Evolutionary conservation across 1,140 invertebrate species (phyloP).

Genomic region (Dinoponera quadriceps): DNA sequence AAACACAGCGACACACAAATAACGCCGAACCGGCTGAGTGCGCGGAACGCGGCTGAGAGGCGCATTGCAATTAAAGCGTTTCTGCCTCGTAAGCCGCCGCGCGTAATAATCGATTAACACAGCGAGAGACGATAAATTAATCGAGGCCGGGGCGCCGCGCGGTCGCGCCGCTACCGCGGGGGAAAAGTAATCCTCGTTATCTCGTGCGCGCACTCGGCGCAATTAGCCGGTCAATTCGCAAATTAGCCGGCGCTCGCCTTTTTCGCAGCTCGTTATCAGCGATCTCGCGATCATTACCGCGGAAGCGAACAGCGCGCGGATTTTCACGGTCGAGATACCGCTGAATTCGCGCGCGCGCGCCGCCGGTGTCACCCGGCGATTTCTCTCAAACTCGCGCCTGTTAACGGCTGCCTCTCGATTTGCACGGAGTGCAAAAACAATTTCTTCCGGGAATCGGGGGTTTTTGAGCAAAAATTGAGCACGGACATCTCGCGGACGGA

Average conservation of each 20-base stretch:
- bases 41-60: neutral
- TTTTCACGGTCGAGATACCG: neutral
- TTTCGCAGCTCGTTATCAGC: neutral
- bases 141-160: neutral
- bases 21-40: constrained; percentile 4
- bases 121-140: constrained; percentile 41
- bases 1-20: constrained; percentile 15
- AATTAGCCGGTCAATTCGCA: constrained; percentile 15
- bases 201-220: too few relatives aligned
- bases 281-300: neutral
- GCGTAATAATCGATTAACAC: constrained; percentile 42
- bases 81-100: constrained; percentile 30
- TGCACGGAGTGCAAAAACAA: too few relatives aligned
- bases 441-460: too few relatives aligned
- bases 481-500: too few relatives aligned
- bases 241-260: neutral
- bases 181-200: neutral
- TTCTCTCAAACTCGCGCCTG: too few relatives aligned
- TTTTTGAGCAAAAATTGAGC: too few relatives aligned
- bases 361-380: too few relatives aligned
- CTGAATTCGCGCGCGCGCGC: neutral
- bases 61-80: constrained; percentile 15
- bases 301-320: neutral
- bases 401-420: too few relatives aligned
- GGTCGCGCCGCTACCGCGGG: too few relatives aligned